These are phyloP conservation scores for Volucella bombylans DNA, from an alignment of 2,888 invertebrate genomes.

Conservation along the genomic window DNA sequence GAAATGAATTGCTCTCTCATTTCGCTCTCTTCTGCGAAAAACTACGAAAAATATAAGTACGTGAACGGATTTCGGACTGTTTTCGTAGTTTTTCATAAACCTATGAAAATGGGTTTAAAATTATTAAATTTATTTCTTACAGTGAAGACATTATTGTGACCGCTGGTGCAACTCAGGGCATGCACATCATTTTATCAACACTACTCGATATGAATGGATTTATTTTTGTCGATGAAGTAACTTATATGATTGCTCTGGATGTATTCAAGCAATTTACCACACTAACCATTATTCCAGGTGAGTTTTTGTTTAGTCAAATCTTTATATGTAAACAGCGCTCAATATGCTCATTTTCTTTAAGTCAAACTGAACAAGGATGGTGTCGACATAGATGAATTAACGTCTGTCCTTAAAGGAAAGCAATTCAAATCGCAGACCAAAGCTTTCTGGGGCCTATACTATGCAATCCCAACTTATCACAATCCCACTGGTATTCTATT, in stretches of 20 bases:
- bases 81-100: too few species aligned
- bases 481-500: slow-evolving; percentile 85
- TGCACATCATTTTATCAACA: slow-evolving; percentile 84
- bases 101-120: slow-evolving; percentile 76
- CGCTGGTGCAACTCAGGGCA: slow-evolving; percentile 85
- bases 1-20: too few species aligned
- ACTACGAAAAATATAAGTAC: too few species aligned
- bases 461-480: slow-evolving; percentile 85
- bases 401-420: slow-evolving; percentile 81
- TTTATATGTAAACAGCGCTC: background rate
- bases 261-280: slow-evolving; percentile 84
- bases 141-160: slow-evolving; percentile 85
- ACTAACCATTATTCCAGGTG: slow-evolving; percentile 83
- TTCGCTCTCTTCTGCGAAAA: too few species aligned
- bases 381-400: slow-evolving; percentile 83
- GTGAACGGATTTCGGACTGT: too few species aligned
- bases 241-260: slow-evolving; percentile 86
- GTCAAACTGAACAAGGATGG: slow-evolving; percentile 84
- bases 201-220: slow-evolving; percentile 84
- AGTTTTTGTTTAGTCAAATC: background rate
- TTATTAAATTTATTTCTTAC: slow-evolving; percentile 59
- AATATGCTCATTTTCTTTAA: slow-evolving; percentile 71
- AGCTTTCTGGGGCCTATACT: slow-evolving; percentile 84
- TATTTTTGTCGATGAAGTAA: slow-evolving; percentile 86
- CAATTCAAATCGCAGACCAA: slow-evolving; percentile 80